Conservation (phyloP, 1,140 invertebrate genomes). For the Pectinophora gossypiella region DNA sequence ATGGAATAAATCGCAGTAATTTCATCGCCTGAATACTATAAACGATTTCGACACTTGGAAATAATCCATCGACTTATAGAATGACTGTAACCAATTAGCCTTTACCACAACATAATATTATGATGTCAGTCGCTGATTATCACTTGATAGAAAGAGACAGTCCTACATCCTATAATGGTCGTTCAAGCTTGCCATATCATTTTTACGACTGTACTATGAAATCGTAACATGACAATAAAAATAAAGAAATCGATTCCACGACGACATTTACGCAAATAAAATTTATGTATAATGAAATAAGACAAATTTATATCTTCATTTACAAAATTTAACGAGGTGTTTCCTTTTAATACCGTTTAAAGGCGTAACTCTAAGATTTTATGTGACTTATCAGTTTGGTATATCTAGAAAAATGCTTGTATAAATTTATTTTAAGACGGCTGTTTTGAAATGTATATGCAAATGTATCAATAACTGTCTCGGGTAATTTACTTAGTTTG, state of each 20-base stretch:
- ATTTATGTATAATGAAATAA: slow-evolving; percentile 22
- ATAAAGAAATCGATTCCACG: background rate
- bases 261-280: slow-evolving; percentile 26
- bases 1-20: too few relatives aligned
- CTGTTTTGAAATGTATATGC: slow-evolving; percentile 24
- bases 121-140: too few relatives aligned
- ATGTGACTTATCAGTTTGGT: slow-evolving; percentile 31
- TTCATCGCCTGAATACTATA: too few relatives aligned
- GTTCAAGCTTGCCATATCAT: too few relatives aligned
- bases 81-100: too few relatives aligned
- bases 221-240: slow-evolving; percentile 12
- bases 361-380: slow-evolving; percentile 30
- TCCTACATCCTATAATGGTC: too few relatives aligned
- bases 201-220: too few relatives aligned
- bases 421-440: slow-evolving; percentile 17
- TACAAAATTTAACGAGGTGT: slow-evolving; percentile 30
- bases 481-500: slow-evolving; percentile 21
- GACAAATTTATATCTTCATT: slow-evolving; percentile 36
- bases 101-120: too few relatives aligned
- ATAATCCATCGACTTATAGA: too few relatives aligned
- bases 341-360: slow-evolving; percentile 25
- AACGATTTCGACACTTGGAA: too few relatives aligned
- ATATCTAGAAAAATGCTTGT: slow-evolving; percentile 9
- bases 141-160: too few relatives aligned
- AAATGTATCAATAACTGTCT: slow-evolving; percentile 25